Evolutionary conservation across 2,113 vertebrate genomes (phyloP).

Genomic region (Thunnus thynnus): DNA sequence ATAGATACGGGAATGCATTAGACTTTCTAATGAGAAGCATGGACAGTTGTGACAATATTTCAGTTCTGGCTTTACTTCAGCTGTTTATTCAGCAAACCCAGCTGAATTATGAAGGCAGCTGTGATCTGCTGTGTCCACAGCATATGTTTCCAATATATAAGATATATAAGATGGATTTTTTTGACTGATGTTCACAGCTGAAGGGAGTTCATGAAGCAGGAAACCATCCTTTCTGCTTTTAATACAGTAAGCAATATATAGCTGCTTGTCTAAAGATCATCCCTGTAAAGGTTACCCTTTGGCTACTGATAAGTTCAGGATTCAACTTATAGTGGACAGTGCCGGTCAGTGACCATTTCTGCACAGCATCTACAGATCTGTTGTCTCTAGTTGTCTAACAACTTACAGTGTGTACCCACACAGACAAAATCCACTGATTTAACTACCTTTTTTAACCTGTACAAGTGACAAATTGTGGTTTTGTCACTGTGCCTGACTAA

Average conservation of each 20-base stretch:
- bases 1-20: background rate
- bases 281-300: too few relatives aligned
- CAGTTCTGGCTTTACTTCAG: background rate
- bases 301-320: too few relatives aligned
- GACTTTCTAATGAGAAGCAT: background rate
- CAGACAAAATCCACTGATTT: too few relatives aligned
- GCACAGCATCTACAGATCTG: too few relatives aligned
- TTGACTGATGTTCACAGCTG: slow-evolving; percentile 15
- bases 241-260: background rate
- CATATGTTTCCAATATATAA: slow-evolving; percentile 25
- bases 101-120: slow-evolving; percentile 1
- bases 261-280: background rate
- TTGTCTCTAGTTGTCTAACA: too few relatives aligned
- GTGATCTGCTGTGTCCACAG: slow-evolving; percentile 13
- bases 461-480: too few relatives aligned
- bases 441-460: too few relatives aligned
- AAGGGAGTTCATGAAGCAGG: background rate
- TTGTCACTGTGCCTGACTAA: too few relatives aligned
- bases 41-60: background rate
- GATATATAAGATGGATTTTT: background rate
- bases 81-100: slow-evolving; percentile 17
- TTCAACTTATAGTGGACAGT: too few relatives aligned
- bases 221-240: background rate
- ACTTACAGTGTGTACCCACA: too few relatives aligned
- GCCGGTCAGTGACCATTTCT: too few relatives aligned